Evolutionary conservation across 1,140 invertebrate species (phyloP), one percentile per base, ranked within the genome.

Genomic region (Gryon sp.): DNA sequence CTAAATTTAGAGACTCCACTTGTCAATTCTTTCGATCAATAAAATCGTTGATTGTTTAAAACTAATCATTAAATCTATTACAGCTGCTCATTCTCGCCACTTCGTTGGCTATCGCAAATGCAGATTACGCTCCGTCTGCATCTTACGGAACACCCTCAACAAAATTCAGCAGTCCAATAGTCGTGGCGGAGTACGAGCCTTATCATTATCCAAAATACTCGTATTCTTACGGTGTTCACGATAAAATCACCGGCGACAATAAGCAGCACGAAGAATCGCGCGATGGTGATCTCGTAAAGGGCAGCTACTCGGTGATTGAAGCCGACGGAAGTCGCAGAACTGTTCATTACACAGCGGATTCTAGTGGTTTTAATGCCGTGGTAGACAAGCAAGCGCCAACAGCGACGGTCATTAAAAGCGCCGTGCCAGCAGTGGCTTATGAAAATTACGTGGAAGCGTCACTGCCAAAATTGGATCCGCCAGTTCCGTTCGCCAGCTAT

Each of bases 201-300:
- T 85, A 88, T 59, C 85, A n/a, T n/a, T n/a, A n/a, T n/a, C n/a
- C 87, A 32, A 82, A 90, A 52, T 90, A 91, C 83, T 88, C 87
- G 43, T 90, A 90, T 78, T 87, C 88, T 20, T 91, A 91, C 74
- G 86, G 89, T 19, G 90, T 91, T 4, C 88, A 89, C 63, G 91
- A 91, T 65, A 85, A 89, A 28, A 82, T 85, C 38, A 92, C 89
- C 53, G 90, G 92, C 3, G 92, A 93, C 68, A 89, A 90, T 28
- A 92, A 93, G 80, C 88, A 89, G 40, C 91, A 92, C 76, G 85
- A 88, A 40, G 92, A 93, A 84, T 72, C 84, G n/a, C 90, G 92
- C 38, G 89, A 91, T 77, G 91, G 91, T 22, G 90, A 91, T 65
- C 85, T 89, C 24, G 92, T 92, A n/a, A 65, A 76, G 24, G 83